Percentiles rank a stretch among this genome's conserved stretches.
Conservation (phyloP, 2,888 invertebrate species). For the Leucania comma region DNA sequence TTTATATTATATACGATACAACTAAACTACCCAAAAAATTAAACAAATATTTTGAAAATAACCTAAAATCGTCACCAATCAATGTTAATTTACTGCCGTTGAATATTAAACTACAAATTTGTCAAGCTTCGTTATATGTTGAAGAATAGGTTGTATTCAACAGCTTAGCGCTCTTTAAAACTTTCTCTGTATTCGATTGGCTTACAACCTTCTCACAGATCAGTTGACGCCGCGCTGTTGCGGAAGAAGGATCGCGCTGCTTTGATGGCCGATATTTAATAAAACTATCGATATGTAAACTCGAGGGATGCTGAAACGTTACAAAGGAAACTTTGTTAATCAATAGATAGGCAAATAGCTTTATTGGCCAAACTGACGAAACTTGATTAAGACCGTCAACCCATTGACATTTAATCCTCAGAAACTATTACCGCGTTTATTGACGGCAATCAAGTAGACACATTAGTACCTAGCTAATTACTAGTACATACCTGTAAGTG, state of each 20-base stretch:
- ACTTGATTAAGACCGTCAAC: not conserved
- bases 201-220: not conserved
- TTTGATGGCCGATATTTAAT: not conserved
- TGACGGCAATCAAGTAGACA: not conserved
- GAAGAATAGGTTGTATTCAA: slow-evolving; percentile 4
- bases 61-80: not conserved
- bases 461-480: no score
- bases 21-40: no score
- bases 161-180: not conserved
- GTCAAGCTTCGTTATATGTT: no score
- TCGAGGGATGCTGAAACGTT: not conserved
- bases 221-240: slow-evolving; percentile 22
- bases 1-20: not conserved
- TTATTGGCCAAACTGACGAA: not conserved
- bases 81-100: not conserved
- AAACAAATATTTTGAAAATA: no score
- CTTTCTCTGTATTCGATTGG: slow-evolving; percentile 15
- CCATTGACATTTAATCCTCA: not conserved
- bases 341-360: no score
- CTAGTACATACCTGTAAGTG: not conserved
- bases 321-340: not conserved
- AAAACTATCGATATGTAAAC: slow-evolving; percentile 5
- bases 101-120: no score
- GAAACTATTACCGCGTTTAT: not conserved
- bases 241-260: slow-evolving; percentile 13